Evolutionary conservation across 1,140 invertebrate species (phyloP).

Genomic region (Nomia melanderi): DNA sequence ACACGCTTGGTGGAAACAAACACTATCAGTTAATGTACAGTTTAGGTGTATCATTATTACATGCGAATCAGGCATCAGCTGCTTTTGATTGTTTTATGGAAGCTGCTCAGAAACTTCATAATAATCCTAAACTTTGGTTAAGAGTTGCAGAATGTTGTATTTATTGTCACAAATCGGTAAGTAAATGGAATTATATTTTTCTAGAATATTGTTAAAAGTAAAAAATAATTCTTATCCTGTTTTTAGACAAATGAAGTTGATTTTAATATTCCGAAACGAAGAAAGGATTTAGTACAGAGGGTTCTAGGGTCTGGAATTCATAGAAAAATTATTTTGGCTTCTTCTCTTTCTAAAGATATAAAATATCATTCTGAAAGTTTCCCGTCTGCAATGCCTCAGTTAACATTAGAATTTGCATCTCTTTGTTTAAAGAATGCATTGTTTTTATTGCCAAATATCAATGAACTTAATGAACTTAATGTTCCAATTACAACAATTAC

Average conservation of each 20-base stretch:
- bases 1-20: conserved; percentile 84
- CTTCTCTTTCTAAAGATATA: conserved; percentile 82
- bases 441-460: conserved; percentile 81
- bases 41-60: conserved; percentile 92
- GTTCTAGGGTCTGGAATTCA: conserved; percentile 84
- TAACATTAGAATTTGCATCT: conserved; percentile 94
- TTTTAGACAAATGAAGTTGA: conserved; percentile 85
- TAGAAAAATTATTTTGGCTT: conserved; percentile 85
- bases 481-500: conserved; percentile 63
- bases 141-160: conserved; percentile 96
- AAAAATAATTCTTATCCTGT: conserved; percentile 23
- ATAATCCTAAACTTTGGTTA: conserved; percentile 95
- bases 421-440: conserved; percentile 93
- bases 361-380: conserved; percentile 84
- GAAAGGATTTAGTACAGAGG: conserved; percentile 85
- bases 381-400: conserved; percentile 90
- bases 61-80: conserved; percentile 88
- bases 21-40: conserved; percentile 94
- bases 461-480: conserved; percentile 68
- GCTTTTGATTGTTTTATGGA: conserved; percentile 97
- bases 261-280: conserved; percentile 84
- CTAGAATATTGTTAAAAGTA: not conserved
- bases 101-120: conserved; percentile 91
- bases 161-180: conserved; percentile 85
- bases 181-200: conserved; percentile 71